Percentiles rank a stretch among this genome's conserved stretches.
Conservation (phyloP, 2,113 vertebrate species). For the Halichoeres trimaculatus region DNA sequence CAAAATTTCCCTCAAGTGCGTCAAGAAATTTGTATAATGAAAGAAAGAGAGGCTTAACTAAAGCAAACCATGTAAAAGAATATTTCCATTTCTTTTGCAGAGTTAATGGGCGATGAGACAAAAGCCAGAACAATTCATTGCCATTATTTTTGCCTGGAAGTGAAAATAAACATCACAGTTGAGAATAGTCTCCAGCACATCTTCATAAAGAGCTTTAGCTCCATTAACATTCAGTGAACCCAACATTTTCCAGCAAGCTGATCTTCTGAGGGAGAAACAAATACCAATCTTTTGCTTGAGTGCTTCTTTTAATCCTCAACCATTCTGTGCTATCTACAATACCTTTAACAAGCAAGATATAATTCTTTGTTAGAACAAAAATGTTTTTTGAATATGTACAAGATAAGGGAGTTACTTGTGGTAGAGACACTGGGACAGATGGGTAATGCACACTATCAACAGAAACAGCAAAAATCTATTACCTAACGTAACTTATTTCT, state of each 20-base stretch:
- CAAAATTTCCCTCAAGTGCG: constrained; percentile 14
- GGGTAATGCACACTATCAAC: not conserved
- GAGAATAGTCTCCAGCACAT: constrained; percentile 58
- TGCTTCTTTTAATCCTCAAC: constrained; percentile 52
- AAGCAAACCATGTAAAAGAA: constrained; percentile 45
- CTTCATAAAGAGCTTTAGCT: constrained; percentile 69
- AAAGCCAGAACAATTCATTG: constrained; percentile 59
- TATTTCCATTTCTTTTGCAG: constrained; percentile 58
- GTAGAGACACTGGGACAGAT: not conserved
- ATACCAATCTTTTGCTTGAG: constrained; percentile 62
- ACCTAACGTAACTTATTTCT: constrained; percentile 21
- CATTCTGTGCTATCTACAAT: constrained; percentile 39
- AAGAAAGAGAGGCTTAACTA: not conserved
- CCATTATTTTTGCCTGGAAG: constrained; percentile 65
- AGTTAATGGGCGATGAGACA: constrained; percentile 55
- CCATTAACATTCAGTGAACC: constrained; percentile 70
- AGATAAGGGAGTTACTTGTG: not conserved
- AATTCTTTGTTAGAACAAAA: constrained; percentile 20
- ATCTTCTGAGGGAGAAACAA: constrained; percentile 72
- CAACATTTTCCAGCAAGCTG: constrained; percentile 67
- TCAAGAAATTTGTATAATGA: constrained; percentile 16
- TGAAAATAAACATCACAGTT: constrained; percentile 76
- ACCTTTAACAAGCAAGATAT: constrained; percentile 1
- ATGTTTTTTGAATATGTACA: not conserved
- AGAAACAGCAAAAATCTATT: not conserved